Percentiles rank a stretch among this genome's conserved stretches.
Evolutionary conservation across 2,797 vertebrate genomes (phyloP).

Genomic region (Falco cherrug): DNA sequence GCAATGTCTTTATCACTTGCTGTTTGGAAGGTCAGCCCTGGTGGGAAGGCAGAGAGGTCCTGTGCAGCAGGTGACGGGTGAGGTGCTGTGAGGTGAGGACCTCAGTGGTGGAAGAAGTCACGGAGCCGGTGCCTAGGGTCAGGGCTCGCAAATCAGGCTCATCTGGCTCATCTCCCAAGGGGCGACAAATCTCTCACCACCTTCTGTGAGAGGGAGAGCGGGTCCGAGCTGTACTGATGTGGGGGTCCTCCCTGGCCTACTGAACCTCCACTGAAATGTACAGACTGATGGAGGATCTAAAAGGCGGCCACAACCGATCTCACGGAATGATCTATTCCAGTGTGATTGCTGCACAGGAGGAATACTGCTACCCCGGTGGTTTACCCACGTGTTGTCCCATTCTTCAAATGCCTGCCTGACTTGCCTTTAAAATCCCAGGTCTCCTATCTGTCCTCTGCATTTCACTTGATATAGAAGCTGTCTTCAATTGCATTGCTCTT

Average conservation of each 20-base stretch:
- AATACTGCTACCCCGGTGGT: background rate
- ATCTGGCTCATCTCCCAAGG: background rate
- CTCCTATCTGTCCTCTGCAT: background rate
- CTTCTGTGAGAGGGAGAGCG: background rate
- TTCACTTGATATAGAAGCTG: background rate
- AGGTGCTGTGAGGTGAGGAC: background rate
- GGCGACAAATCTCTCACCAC: background rate
- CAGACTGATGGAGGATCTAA: background rate
- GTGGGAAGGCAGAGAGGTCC: background rate
- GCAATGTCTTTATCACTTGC: background rate
- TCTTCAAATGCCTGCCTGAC: background rate
- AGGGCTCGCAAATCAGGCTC: background rate
- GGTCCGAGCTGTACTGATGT: accelerated
- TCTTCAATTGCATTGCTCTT: background rate
- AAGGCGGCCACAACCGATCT: background rate
- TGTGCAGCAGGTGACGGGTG: accelerated
- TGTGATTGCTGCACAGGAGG: background rate
- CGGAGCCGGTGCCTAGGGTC: accelerated
- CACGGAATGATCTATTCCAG: background rate
- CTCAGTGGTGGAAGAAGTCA: background rate
- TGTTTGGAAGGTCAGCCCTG: background rate
- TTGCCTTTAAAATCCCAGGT: background rate
- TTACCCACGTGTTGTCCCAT: background rate
- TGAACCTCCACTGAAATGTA: background rate
- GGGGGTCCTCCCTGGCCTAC: background rate